Conservation (phyloP, 2,797 vertebrate species). For the Acanthopagrus latus region DNA sequence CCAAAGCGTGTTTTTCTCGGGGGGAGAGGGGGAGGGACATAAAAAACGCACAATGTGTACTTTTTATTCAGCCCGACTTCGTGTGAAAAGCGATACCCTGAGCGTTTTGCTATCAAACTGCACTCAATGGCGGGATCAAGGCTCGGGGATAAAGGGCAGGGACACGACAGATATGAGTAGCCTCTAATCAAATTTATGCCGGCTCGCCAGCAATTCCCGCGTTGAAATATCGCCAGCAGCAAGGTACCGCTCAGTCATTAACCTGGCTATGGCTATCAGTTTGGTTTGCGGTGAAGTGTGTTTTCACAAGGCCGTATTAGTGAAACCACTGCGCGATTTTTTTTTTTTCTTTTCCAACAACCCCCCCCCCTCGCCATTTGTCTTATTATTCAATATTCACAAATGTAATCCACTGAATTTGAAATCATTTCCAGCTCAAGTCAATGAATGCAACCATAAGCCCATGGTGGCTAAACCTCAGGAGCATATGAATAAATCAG, state of each 20-base stretch:
- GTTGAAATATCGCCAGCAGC: slow-evolving; percentile 56
- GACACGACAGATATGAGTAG: slow-evolving; percentile 43
- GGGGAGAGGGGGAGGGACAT: background rate
- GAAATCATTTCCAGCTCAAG: slow-evolving; percentile 78
- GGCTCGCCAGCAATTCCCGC: slow-evolving; percentile 36
- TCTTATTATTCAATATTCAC: slow-evolving; percentile 66
- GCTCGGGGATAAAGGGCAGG: slow-evolving; percentile 46
- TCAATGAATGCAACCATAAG: slow-evolving; percentile 76
- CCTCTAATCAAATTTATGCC: slow-evolving; percentile 52
- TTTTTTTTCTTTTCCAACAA: slow-evolving; percentile 8
- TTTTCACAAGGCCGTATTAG: slow-evolving; percentile 48
- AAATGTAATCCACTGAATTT: slow-evolving; percentile 77
- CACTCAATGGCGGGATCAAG: slow-evolving; percentile 53
- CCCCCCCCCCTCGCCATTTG: slow-evolving; percentile 35
- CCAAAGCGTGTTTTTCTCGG: slow-evolving; percentile 3
- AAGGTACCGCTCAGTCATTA: slow-evolving; percentile 62
- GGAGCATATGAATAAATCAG: slow-evolving; percentile 80
- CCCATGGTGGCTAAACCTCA: slow-evolving; percentile 71
- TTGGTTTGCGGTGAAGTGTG: slow-evolving; percentile 39
- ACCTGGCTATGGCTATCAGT: slow-evolving; percentile 34
- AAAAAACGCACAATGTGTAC: background rate
- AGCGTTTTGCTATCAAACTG: slow-evolving; percentile 50
- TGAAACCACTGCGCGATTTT: slow-evolving; percentile 29
- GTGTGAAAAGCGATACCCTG: slow-evolving; percentile 32
- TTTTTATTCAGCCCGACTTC: slow-evolving; percentile 27